A percentile compares a stretch with the other conserved stretches of the same genome.
phyloP scores from a whole-genome alignment of 2,888 invertebrate genomes.

The Caenorhabditis wallacei region DNA sequence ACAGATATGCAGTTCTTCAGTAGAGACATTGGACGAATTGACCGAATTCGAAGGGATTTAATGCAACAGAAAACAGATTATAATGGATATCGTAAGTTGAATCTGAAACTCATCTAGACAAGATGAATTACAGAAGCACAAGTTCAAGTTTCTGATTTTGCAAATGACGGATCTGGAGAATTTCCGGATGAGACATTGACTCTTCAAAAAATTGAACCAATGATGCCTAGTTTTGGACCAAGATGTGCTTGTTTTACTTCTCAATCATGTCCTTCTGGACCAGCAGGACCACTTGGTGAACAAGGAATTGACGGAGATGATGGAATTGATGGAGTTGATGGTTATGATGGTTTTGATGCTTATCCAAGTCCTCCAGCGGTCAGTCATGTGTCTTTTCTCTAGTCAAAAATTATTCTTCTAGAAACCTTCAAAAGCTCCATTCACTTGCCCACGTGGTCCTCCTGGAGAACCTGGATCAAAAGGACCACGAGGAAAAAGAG shows the following conservation, averaged over 20 bases:
- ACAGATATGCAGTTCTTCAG: conserved; percentile 34
- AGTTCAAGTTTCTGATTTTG: conserved; percentile 47
- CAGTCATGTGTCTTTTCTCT: neutral
- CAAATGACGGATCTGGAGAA: conserved; percentile 50
- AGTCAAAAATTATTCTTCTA: neutral
- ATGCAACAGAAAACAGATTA: conserved; percentile 46
- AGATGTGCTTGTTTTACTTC: conserved; percentile 35
- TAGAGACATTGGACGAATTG: conserved; percentile 16
- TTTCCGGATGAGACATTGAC: conserved; percentile 43
- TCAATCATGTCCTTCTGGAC: conserved; percentile 60
- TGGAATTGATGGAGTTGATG: conserved; percentile 66
- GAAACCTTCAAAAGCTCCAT: conserved; percentile 58
- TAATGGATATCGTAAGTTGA: conserved; percentile 48
- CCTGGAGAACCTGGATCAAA: conserved; percentile 61
- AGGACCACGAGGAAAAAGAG: conserved; percentile 66
- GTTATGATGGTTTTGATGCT: conserved; percentile 70
- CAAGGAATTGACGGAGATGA: conserved; percentile 67
- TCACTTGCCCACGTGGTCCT: conserved; percentile 67
- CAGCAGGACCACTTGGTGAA: conserved; percentile 64
- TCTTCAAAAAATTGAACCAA: conserved; percentile 20
- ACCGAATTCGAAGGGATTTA: conserved; percentile 49
- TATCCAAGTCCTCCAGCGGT: conserved; percentile 57
- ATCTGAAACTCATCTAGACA: neutral
- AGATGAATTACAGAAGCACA: conserved; percentile 54
- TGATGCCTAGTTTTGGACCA: conserved; percentile 43